phyloP scores from a whole-genome alignment of 2,797 vertebrate species.

The Melanotaenia maccullochi region DNA sequence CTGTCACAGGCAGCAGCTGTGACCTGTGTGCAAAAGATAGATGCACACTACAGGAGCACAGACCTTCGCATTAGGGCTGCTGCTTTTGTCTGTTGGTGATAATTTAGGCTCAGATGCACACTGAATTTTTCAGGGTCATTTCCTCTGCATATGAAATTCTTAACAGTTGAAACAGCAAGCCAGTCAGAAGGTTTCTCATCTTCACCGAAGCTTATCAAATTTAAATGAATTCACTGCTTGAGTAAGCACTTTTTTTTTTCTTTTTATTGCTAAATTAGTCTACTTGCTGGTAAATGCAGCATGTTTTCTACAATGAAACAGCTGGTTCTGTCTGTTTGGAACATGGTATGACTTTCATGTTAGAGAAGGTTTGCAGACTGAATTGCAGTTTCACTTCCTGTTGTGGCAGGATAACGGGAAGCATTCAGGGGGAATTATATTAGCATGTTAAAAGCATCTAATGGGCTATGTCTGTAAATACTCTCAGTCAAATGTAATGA shows the following conservation, averaged over 20 bases:
- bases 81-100: slow-evolving; percentile 34
- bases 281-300: slow-evolving; percentile 12
- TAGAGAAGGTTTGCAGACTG: slow-evolving; percentile 15
- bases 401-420: slow-evolving; percentile 10
- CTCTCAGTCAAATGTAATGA: slow-evolving; percentile 5
- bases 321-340: slow-evolving; percentile 29
- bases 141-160: slow-evolving; percentile 33
- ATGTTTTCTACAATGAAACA: slow-evolving; percentile 38
- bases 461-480: slow-evolving; percentile 1
- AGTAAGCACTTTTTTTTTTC: slow-evolving; percentile 26
- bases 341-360: slow-evolving; percentile 40
- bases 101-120: slow-evolving; percentile 14
- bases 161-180: slow-evolving; percentile 5
- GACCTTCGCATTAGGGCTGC: slow-evolving; percentile 20
- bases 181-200: slow-evolving; percentile 15
- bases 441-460: slow-evolving; percentile 22
- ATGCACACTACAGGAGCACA: slow-evolving; percentile 19
- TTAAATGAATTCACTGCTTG: slow-evolving; percentile 24
- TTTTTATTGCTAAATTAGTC: slow-evolving; percentile 32
- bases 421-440: not conserved
- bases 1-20: slow-evolving; percentile 47
- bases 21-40: slow-evolving; percentile 47
- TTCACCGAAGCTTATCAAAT: not conserved
- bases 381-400: slow-evolving; percentile 6
- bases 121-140: slow-evolving; percentile 21